phyloP scores from a whole-genome alignment of 2,888 invertebrate genomes.

The Crematogaster levior region DNA sequence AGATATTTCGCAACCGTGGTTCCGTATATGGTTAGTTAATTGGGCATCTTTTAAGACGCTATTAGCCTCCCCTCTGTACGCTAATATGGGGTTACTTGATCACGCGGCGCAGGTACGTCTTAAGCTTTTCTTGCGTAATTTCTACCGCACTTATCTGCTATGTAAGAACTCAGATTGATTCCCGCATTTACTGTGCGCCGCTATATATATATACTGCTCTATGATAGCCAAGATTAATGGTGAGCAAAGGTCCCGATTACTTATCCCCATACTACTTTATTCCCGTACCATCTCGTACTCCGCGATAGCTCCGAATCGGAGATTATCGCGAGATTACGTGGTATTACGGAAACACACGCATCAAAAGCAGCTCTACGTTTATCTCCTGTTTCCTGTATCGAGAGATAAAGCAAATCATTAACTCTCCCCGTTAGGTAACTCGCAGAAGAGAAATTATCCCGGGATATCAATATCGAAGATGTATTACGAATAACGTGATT shows the following conservation, averaged over 20 bases:
- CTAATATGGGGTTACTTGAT: conserved; percentile 16
- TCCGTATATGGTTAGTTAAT: background rate
- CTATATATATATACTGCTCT: conserved; percentile 24
- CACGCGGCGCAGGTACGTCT: background rate
- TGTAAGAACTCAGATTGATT: conserved; percentile 40
- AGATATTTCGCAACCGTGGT: background rate
- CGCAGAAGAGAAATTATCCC: background rate
- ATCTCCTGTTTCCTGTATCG: conserved; percentile 8
- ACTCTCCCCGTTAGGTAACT: background rate
- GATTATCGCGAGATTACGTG: conserved; percentile 41
- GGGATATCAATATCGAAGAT: background rate
- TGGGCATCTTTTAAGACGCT: background rate
- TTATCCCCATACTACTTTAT: conserved; percentile 22
- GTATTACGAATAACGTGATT: background rate
- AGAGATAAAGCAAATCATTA: background rate
- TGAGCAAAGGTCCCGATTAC: conserved; percentile 24
- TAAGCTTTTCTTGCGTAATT: background rate
- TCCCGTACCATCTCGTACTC: conserved; percentile 5
- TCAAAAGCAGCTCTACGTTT: conserved; percentile 3
- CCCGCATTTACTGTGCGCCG: conserved; percentile 22
- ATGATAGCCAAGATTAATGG: conserved; percentile 43
- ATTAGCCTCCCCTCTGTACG: background rate
- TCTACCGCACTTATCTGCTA: background rate
- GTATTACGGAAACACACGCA: conserved; percentile 38
- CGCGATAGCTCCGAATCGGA: conserved; percentile 10